A percentile compares a stretch with the other conserved stretches of the same genome.
Evolutionary conservation across 2,113 vertebrate species (phyloP).

Genomic region (Actenoides lindsayi): DNA sequence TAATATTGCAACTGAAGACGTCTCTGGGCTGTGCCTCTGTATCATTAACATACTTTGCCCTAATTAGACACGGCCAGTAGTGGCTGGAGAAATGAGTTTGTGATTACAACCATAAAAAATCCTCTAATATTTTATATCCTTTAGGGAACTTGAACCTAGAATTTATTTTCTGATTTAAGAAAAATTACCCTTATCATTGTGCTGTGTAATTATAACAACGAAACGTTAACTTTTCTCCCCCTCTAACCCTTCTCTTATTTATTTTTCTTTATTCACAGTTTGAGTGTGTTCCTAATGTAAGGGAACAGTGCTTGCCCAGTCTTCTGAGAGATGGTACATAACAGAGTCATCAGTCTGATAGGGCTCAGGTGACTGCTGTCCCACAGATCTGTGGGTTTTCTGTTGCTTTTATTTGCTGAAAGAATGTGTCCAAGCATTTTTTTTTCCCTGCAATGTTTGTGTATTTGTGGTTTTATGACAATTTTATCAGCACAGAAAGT

Average conservation of each 20-base stretch:
- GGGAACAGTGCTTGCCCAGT: not conserved
- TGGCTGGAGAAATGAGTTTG: conserved; percentile 64
- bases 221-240: conserved; percentile 26
- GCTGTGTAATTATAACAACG: conserved; percentile 45
- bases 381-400: not conserved
- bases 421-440: too few relatives aligned
- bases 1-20: conserved; percentile 60
- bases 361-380: not conserved
- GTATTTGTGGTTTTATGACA: not conserved
- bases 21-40: conserved; percentile 54
- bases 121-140: conserved; percentile 60
- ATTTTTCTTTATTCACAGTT: not conserved
- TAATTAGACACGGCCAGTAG: conserved; percentile 68
- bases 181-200: conserved; percentile 17
- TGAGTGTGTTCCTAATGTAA: not conserved
- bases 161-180: conserved; percentile 64
- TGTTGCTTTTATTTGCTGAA: not conserved
- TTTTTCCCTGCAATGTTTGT: not conserved
- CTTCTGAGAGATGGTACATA: not conserved
- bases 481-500: not conserved
- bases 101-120: conserved; percentile 63
- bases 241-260: conserved; percentile 1
- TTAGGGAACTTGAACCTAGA: conserved; percentile 28
- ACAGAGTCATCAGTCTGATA: not conserved
- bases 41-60: conserved; percentile 70